Evolutionary conservation across 2,888 invertebrate genomes (phyloP).

Genomic region (Rhodophaea formosa): DNA sequence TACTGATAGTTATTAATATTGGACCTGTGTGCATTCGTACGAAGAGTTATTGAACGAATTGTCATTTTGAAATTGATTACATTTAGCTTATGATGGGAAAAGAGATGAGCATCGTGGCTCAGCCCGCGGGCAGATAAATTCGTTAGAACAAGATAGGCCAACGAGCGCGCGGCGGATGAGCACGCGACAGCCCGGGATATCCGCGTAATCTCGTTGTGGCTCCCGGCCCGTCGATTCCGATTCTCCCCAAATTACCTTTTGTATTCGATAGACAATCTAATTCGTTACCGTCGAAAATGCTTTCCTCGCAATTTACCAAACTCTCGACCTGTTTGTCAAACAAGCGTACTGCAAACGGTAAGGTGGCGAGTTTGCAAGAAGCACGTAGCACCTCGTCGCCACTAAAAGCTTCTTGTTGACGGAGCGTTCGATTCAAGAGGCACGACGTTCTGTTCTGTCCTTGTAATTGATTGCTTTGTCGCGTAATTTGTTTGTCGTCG

Average conservation of each 20-base stretch:
- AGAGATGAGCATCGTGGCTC: conserved; percentile 63
- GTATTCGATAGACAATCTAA: conserved; percentile 71
- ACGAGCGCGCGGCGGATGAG: conserved; percentile 45
- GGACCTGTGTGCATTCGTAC: no score
- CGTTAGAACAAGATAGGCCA: conserved; percentile 73
- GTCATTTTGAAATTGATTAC: conserved; percentile 54
- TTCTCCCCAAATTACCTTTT: conserved; percentile 72
- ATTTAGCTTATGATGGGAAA: conserved; percentile 63
- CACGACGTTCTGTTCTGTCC: conserved; percentile 70
- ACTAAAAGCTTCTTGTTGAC: conserved; percentile 80
- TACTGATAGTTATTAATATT: no score
- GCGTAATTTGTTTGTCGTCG: conserved; percentile 78
- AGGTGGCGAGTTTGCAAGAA: conserved; percentile 51
- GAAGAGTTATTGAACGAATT: not conserved
- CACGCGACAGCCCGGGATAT: conserved; percentile 61
- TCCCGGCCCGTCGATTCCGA: conserved; percentile 67
- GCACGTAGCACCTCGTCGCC: conserved; percentile 64
- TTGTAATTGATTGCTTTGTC: conserved; percentile 81
- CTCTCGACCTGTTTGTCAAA: conserved; percentile 47
- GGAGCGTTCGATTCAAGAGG: conserved; percentile 74
- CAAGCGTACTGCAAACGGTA: conserved; percentile 48
- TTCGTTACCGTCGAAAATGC: conserved; percentile 60
- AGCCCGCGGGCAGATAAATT: conserved; percentile 80
- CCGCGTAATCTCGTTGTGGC: conserved; percentile 74
- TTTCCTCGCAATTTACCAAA: conserved; percentile 54